Evolutionary conservation across 2,888 invertebrate species (phyloP), one percentile per base, ranked within the genome.

Genomic region (Caenorhabditis sp.): DNA sequence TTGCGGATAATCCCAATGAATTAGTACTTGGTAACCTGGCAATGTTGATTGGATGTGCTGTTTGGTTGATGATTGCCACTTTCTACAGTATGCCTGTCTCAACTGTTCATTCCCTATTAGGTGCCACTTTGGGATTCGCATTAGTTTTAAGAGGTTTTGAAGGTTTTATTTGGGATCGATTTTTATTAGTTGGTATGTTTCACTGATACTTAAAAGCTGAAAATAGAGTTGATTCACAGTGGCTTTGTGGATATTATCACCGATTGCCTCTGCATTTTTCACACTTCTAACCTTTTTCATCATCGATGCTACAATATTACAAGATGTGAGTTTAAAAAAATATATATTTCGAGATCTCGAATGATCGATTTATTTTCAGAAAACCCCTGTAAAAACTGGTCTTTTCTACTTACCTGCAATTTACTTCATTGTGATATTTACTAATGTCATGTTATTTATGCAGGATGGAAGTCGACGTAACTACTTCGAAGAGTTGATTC

Each of bases 81-180:
- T 94, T 95, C 83, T 90, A 96, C 69, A 93, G 94, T 86, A 91
- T 97, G 87, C 97, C 97, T 1, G 95, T 97, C 67, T 97, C 96
- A n/a, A 96, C 96, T 36, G 97, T 97, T 0, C 97, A 97, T 90
- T 95, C 95, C 84, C 95, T 97, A 86, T 95, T 97, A 50, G 97
- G 97, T 23, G 95, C 97, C 43, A 95, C 96, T 0, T 92, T 97
- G 69, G 97, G 97, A 8, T 97, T 96, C 89, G 94, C 95, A 50
- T 91, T 97, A 72, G 94, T 95, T 1, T 93, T 94, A 56, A 91
- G 93, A 84, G 97, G 97, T 31, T 91, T 93, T 5, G 89, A 91
- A 53, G 95, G 95, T 1, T 91, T 96, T 36, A 91, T 93, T 78
- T 95, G 95, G 95, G 43, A 62, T 38, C 67, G 72, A 5, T 25